Conservation (phyloP, 2,888 invertebrate genomes). For the Diarsia brunnea region DNA sequence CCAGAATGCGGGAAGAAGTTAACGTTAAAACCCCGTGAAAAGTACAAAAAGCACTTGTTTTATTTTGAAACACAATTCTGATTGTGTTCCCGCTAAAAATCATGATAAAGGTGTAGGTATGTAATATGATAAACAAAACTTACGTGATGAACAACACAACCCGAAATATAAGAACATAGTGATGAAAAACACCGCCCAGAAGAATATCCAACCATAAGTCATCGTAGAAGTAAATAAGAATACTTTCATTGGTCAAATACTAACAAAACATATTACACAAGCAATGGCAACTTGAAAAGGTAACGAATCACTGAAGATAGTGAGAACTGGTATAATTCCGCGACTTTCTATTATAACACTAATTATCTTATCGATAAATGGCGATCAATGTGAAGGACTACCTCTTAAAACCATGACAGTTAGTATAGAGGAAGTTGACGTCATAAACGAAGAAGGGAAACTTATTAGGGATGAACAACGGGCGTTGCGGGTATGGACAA, state of each 20-base stretch:
- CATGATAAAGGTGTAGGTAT: not conserved
- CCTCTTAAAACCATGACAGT: constrained; percentile 8
- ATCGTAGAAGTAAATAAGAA: not conserved
- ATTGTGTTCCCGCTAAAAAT: not conserved
- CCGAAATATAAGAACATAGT: constrained; percentile 16
- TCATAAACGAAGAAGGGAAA: not conserved
- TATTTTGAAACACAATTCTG: too few relatives aligned
- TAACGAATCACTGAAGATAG: constrained; percentile 23
- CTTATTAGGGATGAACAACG: not conserved
- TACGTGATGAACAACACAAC: constrained; percentile 31
- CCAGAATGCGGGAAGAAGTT: not conserved
- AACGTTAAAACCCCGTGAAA: not conserved
- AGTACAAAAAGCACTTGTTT: not conserved
- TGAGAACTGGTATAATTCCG: constrained; percentile 23
- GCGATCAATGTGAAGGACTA: constrained; percentile 14
- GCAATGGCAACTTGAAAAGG: constrained; percentile 12
- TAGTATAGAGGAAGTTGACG: not conserved
- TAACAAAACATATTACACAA: not conserved
- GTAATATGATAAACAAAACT: not conserved
- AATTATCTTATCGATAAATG: constrained; percentile 37
- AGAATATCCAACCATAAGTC: constrained; percentile 6
- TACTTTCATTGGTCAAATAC: not conserved
- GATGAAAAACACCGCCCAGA: constrained; percentile 6
- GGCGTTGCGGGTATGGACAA: not conserved
- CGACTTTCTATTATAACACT: not conserved